Conservation (phyloP, 2,797 vertebrate species). For the Lutjanus argentimaculatus region DNA sequence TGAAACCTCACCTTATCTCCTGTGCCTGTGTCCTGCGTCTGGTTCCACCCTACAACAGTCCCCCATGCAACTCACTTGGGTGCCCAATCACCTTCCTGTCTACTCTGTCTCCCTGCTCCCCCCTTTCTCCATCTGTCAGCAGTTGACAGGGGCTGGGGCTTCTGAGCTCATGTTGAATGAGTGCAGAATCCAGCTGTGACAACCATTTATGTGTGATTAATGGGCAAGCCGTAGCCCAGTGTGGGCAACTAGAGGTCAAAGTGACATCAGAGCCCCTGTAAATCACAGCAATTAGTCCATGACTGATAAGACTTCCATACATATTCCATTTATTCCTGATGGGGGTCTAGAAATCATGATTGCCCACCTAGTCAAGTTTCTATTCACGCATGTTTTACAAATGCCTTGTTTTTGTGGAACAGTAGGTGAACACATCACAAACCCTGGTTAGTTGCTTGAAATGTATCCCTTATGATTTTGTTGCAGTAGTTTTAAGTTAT, state of each 20-base stretch:
- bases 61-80: not conserved
- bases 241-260: slow-evolving; percentile 45
- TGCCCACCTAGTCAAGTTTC: not conserved
- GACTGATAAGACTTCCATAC: slow-evolving; percentile 43
- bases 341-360: not conserved
- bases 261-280: slow-evolving; percentile 52
- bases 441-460: not conserved
- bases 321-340: slow-evolving; percentile 13
- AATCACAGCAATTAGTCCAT: slow-evolving; percentile 65
- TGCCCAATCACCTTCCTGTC: slow-evolving; percentile 20
- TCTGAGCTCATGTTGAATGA: slow-evolving; percentile 59
- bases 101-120: slow-evolving; percentile 10
- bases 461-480: not conserved
- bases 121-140: slow-evolving; percentile 43
- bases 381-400: not conserved
- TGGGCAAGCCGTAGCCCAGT: slow-evolving; percentile 40
- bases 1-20: no score
- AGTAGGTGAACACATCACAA: not conserved
- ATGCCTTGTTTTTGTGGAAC: not conserved
- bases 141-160: slow-evolving; percentile 35
- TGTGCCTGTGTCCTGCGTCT: no score
- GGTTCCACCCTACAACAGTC: no score
- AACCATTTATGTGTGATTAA: slow-evolving; percentile 74
- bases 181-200: slow-evolving; percentile 53
- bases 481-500: not conserved